A percentile compares a stretch with the other conserved stretches of the same genome.
Evolutionary conservation across 2,113 vertebrate species (phyloP).

Genomic region (Orycteropus afer): DNA sequence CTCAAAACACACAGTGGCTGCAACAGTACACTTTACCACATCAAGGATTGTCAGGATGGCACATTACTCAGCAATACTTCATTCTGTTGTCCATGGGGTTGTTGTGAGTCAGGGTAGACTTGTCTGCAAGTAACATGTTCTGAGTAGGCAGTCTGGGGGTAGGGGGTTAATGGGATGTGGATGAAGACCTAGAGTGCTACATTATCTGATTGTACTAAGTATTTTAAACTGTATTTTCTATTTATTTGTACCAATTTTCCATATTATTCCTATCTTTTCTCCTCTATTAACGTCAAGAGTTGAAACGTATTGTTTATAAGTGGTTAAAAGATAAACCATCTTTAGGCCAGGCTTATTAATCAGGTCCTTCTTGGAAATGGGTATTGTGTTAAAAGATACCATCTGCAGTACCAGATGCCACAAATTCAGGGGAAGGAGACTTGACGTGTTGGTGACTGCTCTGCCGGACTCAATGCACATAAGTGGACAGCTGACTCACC

Average conservation of each 20-base stretch:
- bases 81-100: not conserved
- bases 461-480: not conserved
- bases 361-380: not conserved
- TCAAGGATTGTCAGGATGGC: not conserved
- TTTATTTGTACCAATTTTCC: not conserved
- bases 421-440: not conserved
- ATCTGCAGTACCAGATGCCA: too few relatives aligned
- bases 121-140: not conserved
- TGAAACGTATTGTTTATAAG: not conserved
- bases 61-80: not conserved
- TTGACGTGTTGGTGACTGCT: not conserved
- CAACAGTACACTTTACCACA: not conserved
- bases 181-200: not conserved
- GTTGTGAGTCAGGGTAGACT: not conserved
- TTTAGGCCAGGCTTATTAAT: not conserved
- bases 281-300: not conserved
- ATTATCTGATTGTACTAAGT: not conserved
- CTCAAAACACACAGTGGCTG: not conserved
- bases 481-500: constrained; percentile 84
- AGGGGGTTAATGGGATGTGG: fast-evolving
- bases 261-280: not conserved
- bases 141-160: not conserved
- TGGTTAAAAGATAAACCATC: not conserved
- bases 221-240: not conserved
- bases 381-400: not conserved